A percentile compares a stretch with the other conserved stretches of the same genome.
phyloP scores from a whole-genome alignment of 2,797 vertebrate genomes.

The Anguilla megastoma region DNA sequence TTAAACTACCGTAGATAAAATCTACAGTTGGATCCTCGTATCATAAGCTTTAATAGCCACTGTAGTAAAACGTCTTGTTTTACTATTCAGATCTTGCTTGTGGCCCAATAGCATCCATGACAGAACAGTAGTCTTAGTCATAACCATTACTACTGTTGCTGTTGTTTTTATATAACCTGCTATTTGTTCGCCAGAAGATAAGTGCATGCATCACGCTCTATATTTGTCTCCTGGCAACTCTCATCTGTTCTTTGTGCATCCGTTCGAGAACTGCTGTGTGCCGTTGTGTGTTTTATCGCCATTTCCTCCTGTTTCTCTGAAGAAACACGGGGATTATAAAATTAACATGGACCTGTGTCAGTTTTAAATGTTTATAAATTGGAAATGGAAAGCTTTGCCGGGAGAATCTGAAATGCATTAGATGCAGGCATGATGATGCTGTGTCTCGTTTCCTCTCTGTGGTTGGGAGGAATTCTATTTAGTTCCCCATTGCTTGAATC shows the following conservation, averaged over 20 bases:
- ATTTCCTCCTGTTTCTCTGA: not conserved
- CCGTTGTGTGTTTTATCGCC: not conserved
- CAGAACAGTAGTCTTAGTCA: not conserved
- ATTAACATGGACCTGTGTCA: conserved; percentile 6
- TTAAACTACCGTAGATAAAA: not conserved
- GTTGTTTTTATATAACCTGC: not conserved
- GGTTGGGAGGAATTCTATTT: not conserved
- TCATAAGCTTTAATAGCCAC: not conserved
- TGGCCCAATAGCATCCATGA: not conserved
- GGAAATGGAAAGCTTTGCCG: not conserved
- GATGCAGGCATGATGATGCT: not conserved
- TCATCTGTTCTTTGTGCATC: not conserved
- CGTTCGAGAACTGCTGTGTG: not conserved
- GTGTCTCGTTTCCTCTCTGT: not conserved
- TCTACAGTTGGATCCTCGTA: not conserved
- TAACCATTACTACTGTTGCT: not conserved
- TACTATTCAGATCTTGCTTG: not conserved
- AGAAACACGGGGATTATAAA: not conserved
- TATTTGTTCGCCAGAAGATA: not conserved
- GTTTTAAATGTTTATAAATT: not conserved
- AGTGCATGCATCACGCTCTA: not conserved
- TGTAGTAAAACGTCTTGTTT: not conserved
- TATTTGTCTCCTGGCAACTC: not conserved
- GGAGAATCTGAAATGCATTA: not conserved
- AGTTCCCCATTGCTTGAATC: not conserved